Base-by-base conservation (phyloP, 1,140 invertebrate genomes). In the Drosophila mayri region DNA sequence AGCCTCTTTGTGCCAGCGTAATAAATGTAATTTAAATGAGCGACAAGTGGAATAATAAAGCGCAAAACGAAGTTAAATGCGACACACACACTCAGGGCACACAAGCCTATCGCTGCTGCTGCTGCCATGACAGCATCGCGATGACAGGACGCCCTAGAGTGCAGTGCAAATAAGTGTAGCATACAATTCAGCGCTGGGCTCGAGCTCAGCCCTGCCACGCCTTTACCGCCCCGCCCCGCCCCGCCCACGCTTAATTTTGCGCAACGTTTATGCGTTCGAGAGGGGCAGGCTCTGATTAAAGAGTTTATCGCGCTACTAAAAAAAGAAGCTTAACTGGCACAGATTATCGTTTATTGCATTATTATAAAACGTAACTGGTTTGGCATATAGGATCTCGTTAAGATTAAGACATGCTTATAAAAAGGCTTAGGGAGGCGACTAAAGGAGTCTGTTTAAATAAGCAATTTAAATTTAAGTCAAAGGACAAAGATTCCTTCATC, bases 11-110 rank as follows among this genome's bases (percentile, higher is more conserved):
- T 44, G 57, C 38, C 54, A 30, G 43, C 59, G 60, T 46, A 46
- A 79, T 71, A 84, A 85, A 81, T 90, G 77, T 60, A 78, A 84
- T 88, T 88, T 68, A 87, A 80, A 83, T 80, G 79, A 88, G 79
- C 84, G 84, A 79, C 80, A 88, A 80, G 72, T 79, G 63, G 76
- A 83, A 88, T 80, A 87, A 87, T 86, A 88, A 81, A 88, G 70
- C 68, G 77, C 58, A 64, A 80, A 84, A 74, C 64, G 70, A 88
- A 77, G 76, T 72, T 83, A 87, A 87, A 83, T 83, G 64, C 64
- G 84, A 63, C 62, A 30, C 28, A 63, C 59, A 50, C 25, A 49
- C 25, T 30, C 47, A 30, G 25, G 30, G 7, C 6, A 76, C 75
- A 87, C 68, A 60, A 49, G 49, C 64, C 37, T 54, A 67, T 66